Conservation (phyloP, 2,113 vertebrate genomes). For the Pangasianodon gigas region DNA sequence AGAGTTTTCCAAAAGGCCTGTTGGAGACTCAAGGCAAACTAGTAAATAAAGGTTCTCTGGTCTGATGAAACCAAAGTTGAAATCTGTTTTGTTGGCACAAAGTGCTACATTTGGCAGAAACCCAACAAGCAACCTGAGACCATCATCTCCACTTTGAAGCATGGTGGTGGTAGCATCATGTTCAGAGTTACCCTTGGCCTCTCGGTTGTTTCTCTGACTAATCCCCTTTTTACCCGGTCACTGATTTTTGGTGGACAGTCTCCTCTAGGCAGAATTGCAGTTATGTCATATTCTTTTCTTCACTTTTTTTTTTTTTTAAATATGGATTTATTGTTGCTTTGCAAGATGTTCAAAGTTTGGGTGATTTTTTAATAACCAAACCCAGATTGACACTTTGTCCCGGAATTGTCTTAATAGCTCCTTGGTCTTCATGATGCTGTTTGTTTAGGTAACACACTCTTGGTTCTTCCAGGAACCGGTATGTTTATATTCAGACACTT, state of each 20-base stretch:
- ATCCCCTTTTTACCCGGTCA: background rate
- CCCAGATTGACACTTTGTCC: too few species aligned
- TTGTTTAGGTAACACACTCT: too few species aligned
- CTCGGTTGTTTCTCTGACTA: background rate
- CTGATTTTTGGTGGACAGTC: background rate
- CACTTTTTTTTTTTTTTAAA: too few species aligned
- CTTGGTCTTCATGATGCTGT: too few species aligned
- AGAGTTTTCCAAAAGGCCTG: background rate
- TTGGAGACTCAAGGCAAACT: background rate
- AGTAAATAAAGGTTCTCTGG: background rate
- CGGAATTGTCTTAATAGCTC: background rate
- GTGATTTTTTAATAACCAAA: background rate
- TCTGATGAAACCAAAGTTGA: background rate
- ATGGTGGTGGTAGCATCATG: background rate
- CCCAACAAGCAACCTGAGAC: background rate
- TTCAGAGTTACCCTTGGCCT: background rate
- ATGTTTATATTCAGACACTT: too few species aligned
- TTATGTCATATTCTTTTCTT: background rate
- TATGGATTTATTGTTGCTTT: too few species aligned
- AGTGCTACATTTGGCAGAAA: background rate
- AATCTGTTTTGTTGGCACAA: background rate
- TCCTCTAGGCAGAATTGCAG: background rate
- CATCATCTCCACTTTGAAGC: background rate
- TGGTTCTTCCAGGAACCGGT: too few species aligned
- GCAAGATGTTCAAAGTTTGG: background rate